Evolutionary conservation across 2,797 vertebrate species (phyloP).

Genomic region (Mycteria americana): DNA sequence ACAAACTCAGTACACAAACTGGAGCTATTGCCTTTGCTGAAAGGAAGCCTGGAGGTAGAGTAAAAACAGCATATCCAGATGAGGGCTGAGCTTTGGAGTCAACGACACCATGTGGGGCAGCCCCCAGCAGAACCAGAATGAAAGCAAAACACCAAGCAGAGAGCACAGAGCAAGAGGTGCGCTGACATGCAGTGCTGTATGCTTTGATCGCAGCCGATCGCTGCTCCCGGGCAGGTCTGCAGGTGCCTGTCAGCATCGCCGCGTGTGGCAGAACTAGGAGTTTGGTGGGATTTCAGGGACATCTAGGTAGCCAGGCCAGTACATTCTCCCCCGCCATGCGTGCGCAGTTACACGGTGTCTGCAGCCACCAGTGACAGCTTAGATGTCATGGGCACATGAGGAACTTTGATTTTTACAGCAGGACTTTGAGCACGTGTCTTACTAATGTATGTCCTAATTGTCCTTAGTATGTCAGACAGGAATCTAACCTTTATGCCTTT

Average conservation of each 20-base stretch:
- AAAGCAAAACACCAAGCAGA: background rate
- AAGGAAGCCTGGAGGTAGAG: background rate
- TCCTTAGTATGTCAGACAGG: background rate
- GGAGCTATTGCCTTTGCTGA: conserved; percentile 18
- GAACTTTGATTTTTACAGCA: background rate
- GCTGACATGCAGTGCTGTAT: background rate
- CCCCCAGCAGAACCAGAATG: background rate
- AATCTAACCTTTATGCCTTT: background rate
- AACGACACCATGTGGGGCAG: background rate
- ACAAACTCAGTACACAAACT: background rate
- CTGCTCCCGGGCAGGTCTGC: background rate
- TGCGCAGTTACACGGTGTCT: background rate
- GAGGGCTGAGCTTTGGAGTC: background rate
- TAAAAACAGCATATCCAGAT: background rate
- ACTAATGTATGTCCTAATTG: background rate
- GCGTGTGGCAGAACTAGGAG: background rate
- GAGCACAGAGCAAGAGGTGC: background rate
- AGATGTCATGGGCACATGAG: background rate
- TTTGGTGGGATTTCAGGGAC: background rate
- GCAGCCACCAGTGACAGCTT: background rate
- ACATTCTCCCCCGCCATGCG: rapidly evolving
- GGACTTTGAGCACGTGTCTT: background rate
- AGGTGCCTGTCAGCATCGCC: background rate
- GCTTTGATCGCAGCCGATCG: background rate
- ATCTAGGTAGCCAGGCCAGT: background rate